These are phyloP conservation scores for Drosophila virilis DNA, from an alignment of 1,140 invertebrate species.

Conservation along the genomic window DNA sequence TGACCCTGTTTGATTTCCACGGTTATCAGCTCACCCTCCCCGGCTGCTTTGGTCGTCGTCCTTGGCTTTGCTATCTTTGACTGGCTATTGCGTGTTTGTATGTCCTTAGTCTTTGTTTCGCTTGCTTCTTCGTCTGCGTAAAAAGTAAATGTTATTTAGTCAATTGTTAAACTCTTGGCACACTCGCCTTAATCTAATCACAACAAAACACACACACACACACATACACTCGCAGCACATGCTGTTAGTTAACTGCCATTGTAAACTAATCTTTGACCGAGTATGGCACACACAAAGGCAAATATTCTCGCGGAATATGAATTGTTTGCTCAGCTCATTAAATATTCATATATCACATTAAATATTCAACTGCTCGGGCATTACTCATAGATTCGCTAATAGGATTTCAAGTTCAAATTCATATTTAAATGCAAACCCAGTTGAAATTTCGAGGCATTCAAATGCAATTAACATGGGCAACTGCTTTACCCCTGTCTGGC, in stretches of 20 bases:
- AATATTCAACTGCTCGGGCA: neutral
- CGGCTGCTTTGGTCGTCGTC: conserved; percentile 29
- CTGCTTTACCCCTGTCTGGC: conserved; percentile 3
- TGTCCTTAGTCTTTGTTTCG: conserved; percentile 44
- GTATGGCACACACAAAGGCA: conserved; percentile 2
- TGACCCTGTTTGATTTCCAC: conserved; percentile 69
- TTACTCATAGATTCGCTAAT: conserved; percentile 35
- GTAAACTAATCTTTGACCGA: conserved; percentile 7
- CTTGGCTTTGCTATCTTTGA: conserved; percentile 16
- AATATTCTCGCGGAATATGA: conserved; percentile 9
- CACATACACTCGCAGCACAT: conserved; percentile 16
- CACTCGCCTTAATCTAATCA: conserved; percentile 47
- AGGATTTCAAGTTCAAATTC: conserved; percentile 54
- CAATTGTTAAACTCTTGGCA: conserved; percentile 15
- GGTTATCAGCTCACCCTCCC: conserved; percentile 58
- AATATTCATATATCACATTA: conserved; percentile 32
- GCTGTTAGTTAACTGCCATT: neutral
- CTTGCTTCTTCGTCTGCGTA: conserved; percentile 70
- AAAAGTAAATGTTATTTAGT: conserved; percentile 18
- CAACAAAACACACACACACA: conserved; percentile 24
- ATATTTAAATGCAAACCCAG: conserved; percentile 27
- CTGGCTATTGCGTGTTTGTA: conserved; percentile 17
- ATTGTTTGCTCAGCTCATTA: conserved; percentile 36
- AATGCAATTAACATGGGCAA: conserved; percentile 3
- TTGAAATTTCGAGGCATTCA: neutral